Base-by-base conservation (phyloP, 1,140 invertebrate genomes). In the Leguminivora glycinivorella region DNA sequence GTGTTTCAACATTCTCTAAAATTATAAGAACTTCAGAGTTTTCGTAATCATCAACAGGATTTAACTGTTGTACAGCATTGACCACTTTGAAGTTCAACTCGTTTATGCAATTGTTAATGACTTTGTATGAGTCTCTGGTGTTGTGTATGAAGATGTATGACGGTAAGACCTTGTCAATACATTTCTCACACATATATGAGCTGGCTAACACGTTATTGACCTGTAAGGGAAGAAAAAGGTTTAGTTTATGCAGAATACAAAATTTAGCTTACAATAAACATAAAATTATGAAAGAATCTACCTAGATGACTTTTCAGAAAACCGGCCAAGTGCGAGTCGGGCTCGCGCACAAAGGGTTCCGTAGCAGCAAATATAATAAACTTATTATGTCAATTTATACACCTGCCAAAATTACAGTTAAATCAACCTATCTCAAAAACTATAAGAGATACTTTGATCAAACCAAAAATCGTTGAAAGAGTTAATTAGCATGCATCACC, bases 91-190 rank as follows among this genome's bases (percentile, higher is more conserved):
- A 67, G 26, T 72, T 72, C 3, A 71, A 66, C 12, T 79, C 78
- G 3, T 56, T 72, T n/a, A 75, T 69, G 69, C 75, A 79, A 12
- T 72, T 74, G 63, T 72, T 74, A 1, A 79, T 70, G 4, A 77
- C 68, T 70, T 67, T 70, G 2, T 71, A 72, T 0, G 74, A 25
- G n/a, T 75, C 38, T 72, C 74, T 75, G 9, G 72, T 73, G 26
- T 77, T 79, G 60, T 68, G 17, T 25, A 77, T 77, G 31, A 77
- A 79, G 10, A 77, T 19, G 31, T 79, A 79, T 47, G 72, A 52
- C 52, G 77, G 75, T 31, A 79, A 70, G 10, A 72, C 60, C 56
- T 79, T 77, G 19, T 79, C 78, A 40, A 72, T 67, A 14, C 78
- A 79, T 14, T 66, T 60, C 9, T 71, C 74, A 22, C 79, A 81